Base-by-base conservation (phyloP, 2,888 invertebrate genomes). In the Agrypnus murinus region DNA sequence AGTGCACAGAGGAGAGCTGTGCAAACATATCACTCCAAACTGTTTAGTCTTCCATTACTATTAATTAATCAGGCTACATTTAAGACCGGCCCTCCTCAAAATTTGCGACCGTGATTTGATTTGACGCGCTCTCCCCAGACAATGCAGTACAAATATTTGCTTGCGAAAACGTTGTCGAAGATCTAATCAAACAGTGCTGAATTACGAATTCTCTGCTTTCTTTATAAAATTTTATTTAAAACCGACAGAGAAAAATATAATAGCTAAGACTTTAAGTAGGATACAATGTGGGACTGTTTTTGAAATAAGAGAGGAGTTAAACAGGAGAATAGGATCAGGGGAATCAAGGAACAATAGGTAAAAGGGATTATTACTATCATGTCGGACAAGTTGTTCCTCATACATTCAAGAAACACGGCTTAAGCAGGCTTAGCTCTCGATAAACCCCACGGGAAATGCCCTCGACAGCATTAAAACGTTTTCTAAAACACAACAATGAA, bases 1-100 rank as follows among this genome's bases (percentile, higher is more conserved):
- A 50, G 32, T 65, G 60, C 50, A 46, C 53, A 58, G 67, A 55
- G 69, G 69, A 77, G 77, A 73, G 76, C 71, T 73, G 17, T 46
- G 77, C 75, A 78, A 78, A 78, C 77, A 77, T 78, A 78, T 78
- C 78, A 77, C 78, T 77, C 75, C 73, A 63, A 65, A 63, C 71
- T 76, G 77, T 77, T 77, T 77, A 75, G 75, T 71, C 67, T 77
- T 74, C 77, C 76, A 75, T 78, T 77, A 74, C 78, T 74, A 77
- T 77, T 77, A 78, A 77, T 77, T 78, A 78, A 78, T 77, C 74
- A 75, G 74, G 71, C 76, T 74, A 74, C 73, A 73, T 76, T 77
- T 75, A 69, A 74, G 73, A 60, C 58, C 65, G 48, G 50, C 62
- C 66, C 57, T 25, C 65, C 57, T 59, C 55, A 62, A 65, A 70